Conservation (phyloP, 2,113 vertebrate genomes). For the Aviceda subcristata region DNA sequence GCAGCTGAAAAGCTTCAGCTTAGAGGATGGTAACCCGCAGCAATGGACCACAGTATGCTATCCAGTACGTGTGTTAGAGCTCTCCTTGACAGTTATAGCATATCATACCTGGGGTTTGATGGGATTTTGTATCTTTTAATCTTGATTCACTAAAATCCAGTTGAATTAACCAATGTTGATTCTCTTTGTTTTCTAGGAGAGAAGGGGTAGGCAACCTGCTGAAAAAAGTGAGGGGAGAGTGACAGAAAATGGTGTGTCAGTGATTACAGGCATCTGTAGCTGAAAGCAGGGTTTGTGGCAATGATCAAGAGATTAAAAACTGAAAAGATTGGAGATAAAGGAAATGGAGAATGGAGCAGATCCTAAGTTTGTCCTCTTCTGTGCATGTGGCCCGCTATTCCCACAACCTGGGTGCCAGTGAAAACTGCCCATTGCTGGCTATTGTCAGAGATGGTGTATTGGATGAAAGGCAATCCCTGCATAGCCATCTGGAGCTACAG, state of each 20-base stretch:
- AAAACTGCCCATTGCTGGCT: background rate
- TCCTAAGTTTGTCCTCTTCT: background rate
- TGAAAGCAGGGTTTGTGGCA: background rate
- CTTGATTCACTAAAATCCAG: background rate
- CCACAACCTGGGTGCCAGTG: background rate
- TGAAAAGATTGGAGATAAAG: background rate
- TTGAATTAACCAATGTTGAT: background rate
- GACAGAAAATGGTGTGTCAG: background rate
- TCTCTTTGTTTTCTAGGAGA: background rate
- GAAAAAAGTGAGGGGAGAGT: background rate
- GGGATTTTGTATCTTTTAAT: background rate
- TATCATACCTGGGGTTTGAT: background rate
- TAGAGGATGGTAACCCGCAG: background rate
- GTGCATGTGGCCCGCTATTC: background rate
- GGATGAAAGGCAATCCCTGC: background rate
- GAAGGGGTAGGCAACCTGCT: background rate
- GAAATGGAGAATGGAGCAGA: background rate
- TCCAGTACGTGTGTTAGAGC: background rate
- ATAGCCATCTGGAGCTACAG: background rate
- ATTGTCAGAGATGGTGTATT: background rate
- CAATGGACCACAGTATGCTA: too few relatives aligned
- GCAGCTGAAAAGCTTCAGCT: background rate
- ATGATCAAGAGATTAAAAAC: background rate
- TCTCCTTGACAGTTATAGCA: background rate
- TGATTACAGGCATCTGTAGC: background rate